These are phyloP conservation scores for Hofmannophila pseudospretella DNA, from an alignment of 2,888 invertebrate species.

Conservation along the genomic window DNA sequence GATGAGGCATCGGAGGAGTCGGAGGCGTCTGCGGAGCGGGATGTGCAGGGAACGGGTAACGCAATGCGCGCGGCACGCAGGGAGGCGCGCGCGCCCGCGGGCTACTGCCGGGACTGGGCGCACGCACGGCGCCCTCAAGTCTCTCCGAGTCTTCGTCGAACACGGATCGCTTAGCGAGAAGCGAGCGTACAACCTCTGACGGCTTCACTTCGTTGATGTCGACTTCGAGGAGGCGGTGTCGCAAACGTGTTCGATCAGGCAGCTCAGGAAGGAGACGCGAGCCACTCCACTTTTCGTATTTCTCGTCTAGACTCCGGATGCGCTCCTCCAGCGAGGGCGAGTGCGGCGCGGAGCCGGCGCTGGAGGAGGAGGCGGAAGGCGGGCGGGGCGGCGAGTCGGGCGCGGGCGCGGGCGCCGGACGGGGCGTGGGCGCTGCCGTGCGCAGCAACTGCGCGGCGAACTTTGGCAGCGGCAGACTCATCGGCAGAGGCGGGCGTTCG, in stretches of 20 bases:
- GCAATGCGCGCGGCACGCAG: slow-evolving; percentile 82
- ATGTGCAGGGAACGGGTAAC: slow-evolving; percentile 10
- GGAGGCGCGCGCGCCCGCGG: slow-evolving; percentile 81
- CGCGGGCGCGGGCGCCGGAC: slow-evolving; percentile 67
- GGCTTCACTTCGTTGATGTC: slow-evolving; percentile 91
- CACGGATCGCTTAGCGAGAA: slow-evolving; percentile 94
- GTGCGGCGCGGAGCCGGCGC: slow-evolving; percentile 84
- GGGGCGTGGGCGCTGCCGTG: slow-evolving; percentile 68
- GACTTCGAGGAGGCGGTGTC: slow-evolving; percentile 87
- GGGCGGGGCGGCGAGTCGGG: slow-evolving; percentile 83
- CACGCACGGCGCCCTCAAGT: slow-evolving; percentile 92
- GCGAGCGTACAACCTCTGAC: slow-evolving; percentile 94
- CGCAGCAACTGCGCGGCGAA: slow-evolving; percentile 86
- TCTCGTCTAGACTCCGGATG: slow-evolving; percentile 94
- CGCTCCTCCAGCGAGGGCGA: slow-evolving; percentile 91
- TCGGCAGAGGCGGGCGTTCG: slow-evolving; percentile 81
- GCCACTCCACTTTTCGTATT: slow-evolving; percentile 92
- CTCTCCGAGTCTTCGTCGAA: slow-evolving; percentile 97
- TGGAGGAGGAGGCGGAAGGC: slow-evolving; percentile 86
- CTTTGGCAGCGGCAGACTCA: slow-evolving; percentile 91
- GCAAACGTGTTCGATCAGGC: slow-evolving; percentile 78
- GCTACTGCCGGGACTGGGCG: slow-evolving; percentile 78
- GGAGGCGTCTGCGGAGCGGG: slow-evolving; percentile 10
- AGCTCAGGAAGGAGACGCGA: slow-evolving; percentile 75
- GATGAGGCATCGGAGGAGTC: slow-evolving; percentile 4